Percentiles rank a stretch among this genome's conserved stretches.
These are phyloP conservation scores for Tachysurus fulvidraco DNA, from an alignment of 2,113 vertebrate genomes.

Conservation along the genomic window DNA sequence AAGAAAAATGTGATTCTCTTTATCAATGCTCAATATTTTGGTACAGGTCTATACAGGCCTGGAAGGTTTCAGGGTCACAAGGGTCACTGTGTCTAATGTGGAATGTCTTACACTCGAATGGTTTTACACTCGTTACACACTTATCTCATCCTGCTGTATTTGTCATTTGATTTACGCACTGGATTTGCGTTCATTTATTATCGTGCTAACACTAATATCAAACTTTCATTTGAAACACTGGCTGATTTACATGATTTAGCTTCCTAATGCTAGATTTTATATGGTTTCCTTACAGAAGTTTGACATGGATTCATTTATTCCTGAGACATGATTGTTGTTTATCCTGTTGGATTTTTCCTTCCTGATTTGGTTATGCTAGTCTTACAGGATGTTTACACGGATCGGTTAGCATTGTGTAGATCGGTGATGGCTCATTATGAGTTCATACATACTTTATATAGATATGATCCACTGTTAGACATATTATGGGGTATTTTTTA, in stretches of 20 bases:
- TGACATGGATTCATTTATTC: neutral
- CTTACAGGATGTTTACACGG: neutral
- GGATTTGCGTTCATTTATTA: neutral
- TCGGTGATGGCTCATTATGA: neutral
- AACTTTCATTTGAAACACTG: too few relatives aligned
- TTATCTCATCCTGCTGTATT: neutral
- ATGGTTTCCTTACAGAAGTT: neutral
- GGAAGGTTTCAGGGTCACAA: neutral
- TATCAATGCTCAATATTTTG: neutral
- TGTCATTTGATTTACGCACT: neutral
- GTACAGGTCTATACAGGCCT: neutral
- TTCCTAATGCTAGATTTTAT: neutral
- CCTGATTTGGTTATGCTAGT: neutral
- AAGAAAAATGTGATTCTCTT: neutral
- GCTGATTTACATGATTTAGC: neutral
- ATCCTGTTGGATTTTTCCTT: neutral
- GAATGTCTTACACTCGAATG: slow-evolving; percentile 3
- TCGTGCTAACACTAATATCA: neutral
- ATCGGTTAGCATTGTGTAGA: neutral
- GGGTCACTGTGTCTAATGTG: slow-evolving; percentile 19
- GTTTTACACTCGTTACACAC: neutral
- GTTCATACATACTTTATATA: neutral
- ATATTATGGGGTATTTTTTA: neutral
- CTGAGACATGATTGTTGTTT: neutral
- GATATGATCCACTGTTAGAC: neutral